Evolutionary conservation across 2,113 vertebrate genomes (phyloP), one percentile per base, ranked within the genome.

Genomic region (Corythaixoides concolor): DNA sequence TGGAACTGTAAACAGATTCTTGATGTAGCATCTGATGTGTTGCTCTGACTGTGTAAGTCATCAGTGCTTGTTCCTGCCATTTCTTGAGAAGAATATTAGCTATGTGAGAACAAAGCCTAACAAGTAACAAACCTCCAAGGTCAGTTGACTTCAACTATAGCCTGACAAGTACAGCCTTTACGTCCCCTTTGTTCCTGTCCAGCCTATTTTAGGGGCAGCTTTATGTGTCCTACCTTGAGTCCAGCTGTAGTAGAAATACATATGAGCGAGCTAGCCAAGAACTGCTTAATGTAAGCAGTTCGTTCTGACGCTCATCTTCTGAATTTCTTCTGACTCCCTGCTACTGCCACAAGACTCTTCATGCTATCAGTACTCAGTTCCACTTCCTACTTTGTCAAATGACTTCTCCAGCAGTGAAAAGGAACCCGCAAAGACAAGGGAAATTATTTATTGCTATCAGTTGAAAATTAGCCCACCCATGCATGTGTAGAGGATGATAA

Each of bases 401-500:
- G 26, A 82, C 18, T 88, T 7, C 23, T 85, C 49, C 53, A 93
- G 88, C 53, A 93, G 70, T 68, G 78, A 56, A 76, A 88, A 82
- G 28, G 35, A 94, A 37, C 58, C 49, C 39, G 1, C 67, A 66
- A 56, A 92, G 53, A 1, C 33, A 68, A 49, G 90, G 53, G 56
- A 59, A 82, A 85, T 93, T 79, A 90, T 81, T 93, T 93, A 96
- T 72, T 85, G 53, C 67, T 91, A 68, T 85, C 62, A 53, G 43
- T 79, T 53, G 82, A 94, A 88, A 88, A 96, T 88, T 90, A 94
- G 85, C 35, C 66, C 90, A 88, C 69, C 39, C 88, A 14, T 27
- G 58, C 60, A 72, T 89, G 52, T 30, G 35, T 41, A 47, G 39
- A 55, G 45, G 39, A 72, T 52, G 60, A 91, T 74, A 66, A 72